Conservation (phyloP, 2,113 vertebrate species). For the Melanocharis versteri region DNA sequence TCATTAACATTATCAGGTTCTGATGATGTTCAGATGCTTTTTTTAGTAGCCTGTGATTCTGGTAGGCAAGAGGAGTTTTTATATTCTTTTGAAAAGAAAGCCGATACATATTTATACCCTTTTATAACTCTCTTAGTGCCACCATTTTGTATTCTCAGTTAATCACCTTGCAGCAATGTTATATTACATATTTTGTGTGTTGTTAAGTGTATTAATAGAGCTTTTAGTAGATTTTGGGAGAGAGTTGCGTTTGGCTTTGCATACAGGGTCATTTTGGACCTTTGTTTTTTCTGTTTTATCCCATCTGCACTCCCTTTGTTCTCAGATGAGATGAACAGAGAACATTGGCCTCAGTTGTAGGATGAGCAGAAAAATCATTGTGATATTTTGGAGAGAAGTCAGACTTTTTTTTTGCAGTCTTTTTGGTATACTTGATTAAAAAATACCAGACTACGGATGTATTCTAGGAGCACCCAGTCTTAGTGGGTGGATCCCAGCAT, state of each 20-base stretch:
- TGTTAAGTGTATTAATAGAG: background rate
- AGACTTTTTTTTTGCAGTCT: background rate
- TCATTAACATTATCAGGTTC: constrained; percentile 57
- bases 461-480: background rate
- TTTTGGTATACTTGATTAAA: background rate
- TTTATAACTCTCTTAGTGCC: constrained; percentile 49
- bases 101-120: constrained; percentile 74
- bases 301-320: constrained; percentile 17
- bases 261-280: background rate
- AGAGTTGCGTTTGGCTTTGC: background rate
- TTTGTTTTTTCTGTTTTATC: background rate
- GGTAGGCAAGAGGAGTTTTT: constrained; percentile 66
- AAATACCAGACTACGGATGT: background rate
- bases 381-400: background rate
- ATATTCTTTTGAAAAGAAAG: constrained; percentile 66
- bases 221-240: background rate
- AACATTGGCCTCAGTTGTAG: background rate
- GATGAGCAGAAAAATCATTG: background rate
- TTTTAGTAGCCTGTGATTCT: constrained; percentile 62
- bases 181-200: background rate
- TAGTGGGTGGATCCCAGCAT: background rate
- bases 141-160: constrained; percentile 11
- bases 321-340: background rate
- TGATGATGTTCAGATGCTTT: constrained; percentile 59
- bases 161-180: background rate